phyloP scores from a whole-genome alignment of 2,888 invertebrate genomes.

The Calephelis perditalis region DNA sequence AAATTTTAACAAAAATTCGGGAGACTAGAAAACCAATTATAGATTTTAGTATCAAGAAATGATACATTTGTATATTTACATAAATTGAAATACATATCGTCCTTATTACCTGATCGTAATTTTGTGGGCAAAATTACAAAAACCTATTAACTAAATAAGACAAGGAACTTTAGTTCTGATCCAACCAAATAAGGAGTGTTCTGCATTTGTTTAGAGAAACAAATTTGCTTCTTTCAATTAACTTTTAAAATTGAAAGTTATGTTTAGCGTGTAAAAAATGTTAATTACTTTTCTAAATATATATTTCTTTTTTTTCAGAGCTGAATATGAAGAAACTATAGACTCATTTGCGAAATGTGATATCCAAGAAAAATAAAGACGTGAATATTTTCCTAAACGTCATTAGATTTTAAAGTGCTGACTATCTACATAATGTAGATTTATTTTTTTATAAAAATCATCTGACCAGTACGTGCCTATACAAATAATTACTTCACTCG shows the following conservation, averaged over 20 bases:
- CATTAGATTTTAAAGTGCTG: too few species aligned
- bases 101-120: neutral
- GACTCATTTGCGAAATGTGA: neutral
- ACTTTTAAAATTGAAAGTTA: too few species aligned
- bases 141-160: constrained; percentile 5
- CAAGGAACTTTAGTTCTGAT: neutral
- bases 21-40: constrained; percentile 1
- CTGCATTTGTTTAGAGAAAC: too few species aligned
- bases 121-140: neutral
- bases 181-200: too few species aligned
- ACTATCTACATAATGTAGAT: too few species aligned
- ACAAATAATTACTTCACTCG: too few species aligned
- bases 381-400: too few species aligned
- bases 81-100: neutral
- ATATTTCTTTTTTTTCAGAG: neutral
- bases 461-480: too few species aligned
- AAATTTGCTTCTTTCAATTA: too few species aligned
- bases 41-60: neutral
- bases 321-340: neutral
- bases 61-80: constrained; percentile 4
- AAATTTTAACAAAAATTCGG: neutral
- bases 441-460: too few species aligned
- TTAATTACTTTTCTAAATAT: neutral
- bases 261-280: too few species aligned
- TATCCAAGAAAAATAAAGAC: neutral